Evolutionary conservation across 2,888 invertebrate species (phyloP), one percentile per base, ranked within the genome.

Genomic region (Drosophila tanythrix): DNA sequence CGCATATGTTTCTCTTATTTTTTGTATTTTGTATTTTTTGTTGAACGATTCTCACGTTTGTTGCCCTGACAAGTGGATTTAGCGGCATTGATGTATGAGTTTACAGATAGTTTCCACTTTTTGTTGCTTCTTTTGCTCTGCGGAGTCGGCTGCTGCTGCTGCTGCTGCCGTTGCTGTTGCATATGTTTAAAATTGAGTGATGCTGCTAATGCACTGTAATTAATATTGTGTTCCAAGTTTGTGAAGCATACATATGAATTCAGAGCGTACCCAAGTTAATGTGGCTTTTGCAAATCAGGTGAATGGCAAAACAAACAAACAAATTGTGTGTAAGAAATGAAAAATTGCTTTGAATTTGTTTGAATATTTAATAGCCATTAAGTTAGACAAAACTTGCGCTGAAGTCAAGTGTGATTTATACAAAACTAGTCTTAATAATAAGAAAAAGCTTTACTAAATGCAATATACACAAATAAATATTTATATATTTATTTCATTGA

Each of bases 71-170:
- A 88, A 88, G 87, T 88, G 90, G 87, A 88, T 88, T 88, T 90
- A 83, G 89, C 87, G 90, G 83, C 90, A 88, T 88, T 88, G 87
- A 88, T 90, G 86, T 90, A 88, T 88, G 87, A 77, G 75, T 82
- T 73, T 79, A 72, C 83, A 90, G 86, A 83, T 83, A 90, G 82
- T 76, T 86, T 88, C 70, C 74, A 79, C 72, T 87, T 72, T 72
- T 66, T 46, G 29, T 52, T 46, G 33, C 40, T 33, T 7, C 40
- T 52, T 52, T 59, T 58, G 40, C 52, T 62, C 55, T 48, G 25
- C 43, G 62, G 48, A 36, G 58, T 35, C 55, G 7, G 65, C 66
- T 25, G 36, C 29, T 65, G 64, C 46, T 60, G 64, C 46, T 60
- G 64, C 38, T 11, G n/a, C 48, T 21, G 13, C 3, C 29, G 51